A percentile compares a stretch with the other conserved stretches of the same genome.
Conservation (phyloP, 2,888 invertebrate species). For the Yponomeuta cagnagella region DNA sequence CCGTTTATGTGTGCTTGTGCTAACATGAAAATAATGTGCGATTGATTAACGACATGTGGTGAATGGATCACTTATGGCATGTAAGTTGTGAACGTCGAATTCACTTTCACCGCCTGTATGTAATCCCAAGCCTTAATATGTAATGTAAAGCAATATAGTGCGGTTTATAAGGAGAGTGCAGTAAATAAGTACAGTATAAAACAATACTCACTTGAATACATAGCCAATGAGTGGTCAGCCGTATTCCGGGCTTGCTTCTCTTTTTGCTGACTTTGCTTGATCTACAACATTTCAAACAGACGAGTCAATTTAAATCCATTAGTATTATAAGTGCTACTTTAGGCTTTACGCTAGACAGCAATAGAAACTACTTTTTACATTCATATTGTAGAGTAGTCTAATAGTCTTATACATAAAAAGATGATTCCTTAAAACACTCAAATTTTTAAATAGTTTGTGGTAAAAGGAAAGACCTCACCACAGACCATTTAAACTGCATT, state of each 20-base stretch:
- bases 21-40: too few species aligned
- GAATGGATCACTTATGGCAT: too few species aligned
- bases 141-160: background rate
- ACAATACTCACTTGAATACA: conserved; percentile 53
- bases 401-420: too few species aligned
- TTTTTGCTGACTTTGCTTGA: conserved; percentile 56
- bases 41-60: too few species aligned
- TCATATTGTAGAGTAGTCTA: too few species aligned
- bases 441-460: too few species aligned
- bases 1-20: too few species aligned
- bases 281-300: conserved; percentile 34
- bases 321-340: background rate
- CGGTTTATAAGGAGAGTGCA: background rate
- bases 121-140: background rate
- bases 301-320: conserved; percentile 13
- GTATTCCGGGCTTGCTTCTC: conserved; percentile 51
- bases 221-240: conserved; percentile 47
- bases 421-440: too few species aligned
- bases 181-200: background rate
- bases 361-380: background rate
- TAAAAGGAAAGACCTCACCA: too few species aligned
- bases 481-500: too few species aligned
- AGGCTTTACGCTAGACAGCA: background rate
- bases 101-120: background rate
- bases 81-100: background rate